A percentile compares a stretch with the other conserved stretches of the same genome.
phyloP scores from a whole-genome alignment of 2,797 vertebrate genomes.

The Natrix natrix region DNA sequence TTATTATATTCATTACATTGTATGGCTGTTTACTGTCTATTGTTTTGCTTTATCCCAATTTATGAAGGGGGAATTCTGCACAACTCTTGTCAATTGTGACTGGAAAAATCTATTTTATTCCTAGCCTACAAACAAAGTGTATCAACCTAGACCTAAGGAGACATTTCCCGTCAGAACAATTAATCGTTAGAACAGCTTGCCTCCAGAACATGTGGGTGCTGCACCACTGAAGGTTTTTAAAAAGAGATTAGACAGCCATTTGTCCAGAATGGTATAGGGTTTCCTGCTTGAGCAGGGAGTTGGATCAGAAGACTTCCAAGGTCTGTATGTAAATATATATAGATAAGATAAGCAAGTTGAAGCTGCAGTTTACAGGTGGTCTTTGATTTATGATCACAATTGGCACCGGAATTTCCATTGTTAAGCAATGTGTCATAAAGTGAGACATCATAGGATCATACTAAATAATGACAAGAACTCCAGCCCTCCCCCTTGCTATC shows the following conservation, averaged over 20 bases:
- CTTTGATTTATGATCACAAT: neutral
- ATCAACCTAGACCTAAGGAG: neutral
- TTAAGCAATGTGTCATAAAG: neutral
- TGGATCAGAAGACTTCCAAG: too few relatives aligned
- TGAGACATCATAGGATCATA: neutral
- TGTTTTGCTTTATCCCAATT: neutral
- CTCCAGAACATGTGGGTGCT: neutral
- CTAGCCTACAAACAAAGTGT: neutral
- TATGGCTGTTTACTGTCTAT: neutral
- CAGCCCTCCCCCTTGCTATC: neutral
- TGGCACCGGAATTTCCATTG: neutral
- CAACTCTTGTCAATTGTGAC: neutral
- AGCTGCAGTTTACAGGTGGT: too few relatives aligned
- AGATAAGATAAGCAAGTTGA: too few relatives aligned
- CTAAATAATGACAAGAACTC: neutral
- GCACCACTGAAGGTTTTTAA: neutral
- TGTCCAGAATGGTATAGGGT: neutral
- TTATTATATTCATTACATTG: neutral
- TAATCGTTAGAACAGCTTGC: neutral
- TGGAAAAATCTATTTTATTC: neutral
- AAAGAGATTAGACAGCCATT: neutral
- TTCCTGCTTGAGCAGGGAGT: too few relatives aligned
- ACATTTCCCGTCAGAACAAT: neutral
- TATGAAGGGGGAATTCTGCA: neutral
- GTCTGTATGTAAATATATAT: too few relatives aligned